phyloP scores from a whole-genome alignment of 2,797 vertebrate species.

The Columba guinea region DNA sequence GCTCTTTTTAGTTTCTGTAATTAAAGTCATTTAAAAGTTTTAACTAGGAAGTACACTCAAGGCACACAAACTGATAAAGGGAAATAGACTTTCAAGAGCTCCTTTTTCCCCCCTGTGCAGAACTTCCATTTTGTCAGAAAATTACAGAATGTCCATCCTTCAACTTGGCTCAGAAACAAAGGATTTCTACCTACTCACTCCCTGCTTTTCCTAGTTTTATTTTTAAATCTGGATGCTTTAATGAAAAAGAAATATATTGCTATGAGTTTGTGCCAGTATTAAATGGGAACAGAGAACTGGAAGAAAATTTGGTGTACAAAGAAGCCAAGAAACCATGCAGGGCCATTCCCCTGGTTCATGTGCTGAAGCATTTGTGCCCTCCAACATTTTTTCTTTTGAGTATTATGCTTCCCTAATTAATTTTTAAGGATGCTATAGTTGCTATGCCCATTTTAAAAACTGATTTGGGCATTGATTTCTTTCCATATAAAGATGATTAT shows the following conservation, averaged over 20 bases:
- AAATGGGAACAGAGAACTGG: neutral
- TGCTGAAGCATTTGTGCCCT: neutral
- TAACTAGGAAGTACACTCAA: slow-evolving; percentile 53
- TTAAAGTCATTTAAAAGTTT: slow-evolving; percentile 65
- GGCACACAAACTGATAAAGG: slow-evolving; percentile 35
- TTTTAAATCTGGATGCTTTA: slow-evolving; percentile 41
- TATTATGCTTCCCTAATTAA: neutral
- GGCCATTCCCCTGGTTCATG: neutral
- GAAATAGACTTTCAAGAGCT: slow-evolving; percentile 33
- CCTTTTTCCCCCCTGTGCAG: neutral
- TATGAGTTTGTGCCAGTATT: slow-evolving; percentile 18
- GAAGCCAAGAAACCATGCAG: neutral
- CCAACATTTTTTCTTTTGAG: neutral
- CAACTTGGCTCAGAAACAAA: slow-evolving; percentile 60
- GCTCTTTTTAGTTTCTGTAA: slow-evolving; percentile 38
- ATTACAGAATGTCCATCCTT: slow-evolving; percentile 58
- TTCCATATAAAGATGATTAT: neutral
- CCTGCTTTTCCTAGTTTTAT: slow-evolving; percentile 16
- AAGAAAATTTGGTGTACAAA: neutral
- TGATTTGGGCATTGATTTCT: neutral
- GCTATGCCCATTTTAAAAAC: neutral
- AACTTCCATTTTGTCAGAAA: slow-evolving; percentile 64
- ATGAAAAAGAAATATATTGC: neutral
- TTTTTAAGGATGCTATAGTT: neutral
- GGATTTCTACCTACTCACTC: slow-evolving; percentile 43